A percentile compares a stretch with the other conserved stretches of the same genome.
Conservation (phyloP, 1,140 invertebrate species). For the Trichomalopsis sarcophagae region DNA sequence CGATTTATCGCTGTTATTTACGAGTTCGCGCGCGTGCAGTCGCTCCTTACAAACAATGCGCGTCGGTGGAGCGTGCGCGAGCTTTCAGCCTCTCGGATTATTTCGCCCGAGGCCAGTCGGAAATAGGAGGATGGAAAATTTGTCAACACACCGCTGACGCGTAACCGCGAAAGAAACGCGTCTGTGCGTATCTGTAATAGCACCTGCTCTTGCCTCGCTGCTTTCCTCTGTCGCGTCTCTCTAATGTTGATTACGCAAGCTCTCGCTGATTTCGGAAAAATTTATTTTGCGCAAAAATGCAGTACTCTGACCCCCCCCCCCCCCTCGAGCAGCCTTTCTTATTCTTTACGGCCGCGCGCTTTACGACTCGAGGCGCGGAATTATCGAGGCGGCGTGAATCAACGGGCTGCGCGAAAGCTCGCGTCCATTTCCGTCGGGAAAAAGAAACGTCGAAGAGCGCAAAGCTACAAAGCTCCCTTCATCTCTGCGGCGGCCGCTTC, state of each 20-base stretch:
- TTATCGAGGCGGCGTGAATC: background rate
- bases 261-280: too few species aligned
- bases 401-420: constrained; percentile 1
- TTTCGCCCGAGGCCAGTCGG: background rate
- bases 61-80: background rate
- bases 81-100: background rate
- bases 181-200: too few species aligned
- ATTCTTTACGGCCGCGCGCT: constrained; percentile 4
- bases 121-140: constrained; percentile 30
- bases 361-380: constrained; percentile 1
- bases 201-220: too few species aligned
- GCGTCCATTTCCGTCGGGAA: background rate
- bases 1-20: constrained; percentile 30
- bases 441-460: background rate
- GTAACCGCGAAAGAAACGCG: background rate
- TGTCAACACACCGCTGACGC: background rate
- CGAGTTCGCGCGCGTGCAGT: too few species aligned
- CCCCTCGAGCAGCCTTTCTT: too few species aligned
- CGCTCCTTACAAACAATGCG: background rate
- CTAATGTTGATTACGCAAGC: too few species aligned
- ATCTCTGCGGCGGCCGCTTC: too few species aligned
- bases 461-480: background rate
- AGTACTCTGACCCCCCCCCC: too few species aligned
- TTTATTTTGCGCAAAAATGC: too few species aligned
- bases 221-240: too few species aligned